Base-by-base conservation (phyloP, 2,113 vertebrate species). In the Gasterosteus nipponicus region DNA sequence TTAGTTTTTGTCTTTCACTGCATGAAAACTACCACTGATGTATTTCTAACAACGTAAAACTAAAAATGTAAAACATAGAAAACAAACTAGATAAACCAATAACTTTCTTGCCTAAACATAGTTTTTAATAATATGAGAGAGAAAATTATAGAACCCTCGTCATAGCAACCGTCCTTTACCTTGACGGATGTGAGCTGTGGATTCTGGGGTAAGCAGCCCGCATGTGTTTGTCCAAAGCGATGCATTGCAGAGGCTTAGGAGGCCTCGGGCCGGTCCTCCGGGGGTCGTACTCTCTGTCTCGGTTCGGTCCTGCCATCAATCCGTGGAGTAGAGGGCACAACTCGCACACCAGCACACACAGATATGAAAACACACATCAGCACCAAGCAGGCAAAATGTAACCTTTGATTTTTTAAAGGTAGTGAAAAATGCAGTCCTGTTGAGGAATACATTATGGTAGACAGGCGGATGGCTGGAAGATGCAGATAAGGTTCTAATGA, bases 381-480 rank as follows among this genome's bases (percentile, higher is more conserved):
- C 60, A 44, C 63, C 31, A 73, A 41, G 46, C 71, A 85, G 44
- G 35, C 71, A 58, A 33, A 26, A 26, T 26, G 44, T 53, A 56
- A 60, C 31, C 76, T 68, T 59, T 65, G 29, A 58, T 71, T 39
- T 41, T 29, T 1, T 26, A 41, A 22, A 60, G 60, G 22, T 22
- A 26, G 46, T 9, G 22, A 62, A 0, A 22, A 41, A 54, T 29
- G 39, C 31, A 49, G 31, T 35, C 7, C 8, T 38, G 16, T 11
- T 60, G 19, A 22, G 66, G 56, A 29, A 12, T 12, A 5, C 29
- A 18, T 29, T 18, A 12, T 68, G 47, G 19, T 51, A 18, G 8
- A 51, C n/a, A 51, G 19, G 49, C n/a, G 19, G 49, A 47, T 47
- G 19, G 18, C 31, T 41, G 29, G 15, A 41, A 5, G 22, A 58